These are phyloP conservation scores for Bombus pascuorum DNA, from an alignment of 1,140 invertebrate species.

Conservation along the genomic window DNA sequence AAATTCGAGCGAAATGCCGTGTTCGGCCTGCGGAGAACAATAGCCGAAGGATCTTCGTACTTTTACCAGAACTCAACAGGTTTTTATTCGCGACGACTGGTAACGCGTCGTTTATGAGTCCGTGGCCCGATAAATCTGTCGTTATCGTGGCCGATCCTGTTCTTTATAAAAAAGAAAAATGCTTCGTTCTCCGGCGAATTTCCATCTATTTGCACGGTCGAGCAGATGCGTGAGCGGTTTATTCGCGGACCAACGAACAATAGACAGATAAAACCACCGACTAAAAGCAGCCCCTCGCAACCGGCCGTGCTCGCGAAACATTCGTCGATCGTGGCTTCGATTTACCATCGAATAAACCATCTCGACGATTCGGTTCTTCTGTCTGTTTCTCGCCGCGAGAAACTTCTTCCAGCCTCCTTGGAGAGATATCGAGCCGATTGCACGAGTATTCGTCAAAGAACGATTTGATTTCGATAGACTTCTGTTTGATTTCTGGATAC, in stretches of 20 bases:
- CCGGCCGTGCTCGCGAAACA: neutral
- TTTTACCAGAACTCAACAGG: constrained; percentile 52
- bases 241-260: neutral
- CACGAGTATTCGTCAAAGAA: too few species aligned
- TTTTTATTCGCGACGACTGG: constrained; percentile 50
- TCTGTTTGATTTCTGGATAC: neutral
- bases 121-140: constrained; percentile 16
- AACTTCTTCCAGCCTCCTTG: neutral
- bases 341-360: neutral
- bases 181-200: neutral
- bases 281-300: neutral
- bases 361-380: neutral
- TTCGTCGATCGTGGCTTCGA: neutral
- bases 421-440: neutral
- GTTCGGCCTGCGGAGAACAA: constrained; percentile 25
- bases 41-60: constrained; percentile 21
- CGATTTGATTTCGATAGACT: neutral
- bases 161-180: neutral
- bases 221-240: neutral
- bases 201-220: neutral
- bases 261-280: neutral
- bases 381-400: neutral
- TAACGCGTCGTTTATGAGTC: constrained; percentile 39
- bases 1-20: constrained; percentile 17
- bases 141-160: constrained; percentile 9